Evolutionary conservation across 2,113 vertebrate genomes (phyloP), one percentile per base, ranked within the genome.

Genomic region (Pluvianellus socialis): DNA sequence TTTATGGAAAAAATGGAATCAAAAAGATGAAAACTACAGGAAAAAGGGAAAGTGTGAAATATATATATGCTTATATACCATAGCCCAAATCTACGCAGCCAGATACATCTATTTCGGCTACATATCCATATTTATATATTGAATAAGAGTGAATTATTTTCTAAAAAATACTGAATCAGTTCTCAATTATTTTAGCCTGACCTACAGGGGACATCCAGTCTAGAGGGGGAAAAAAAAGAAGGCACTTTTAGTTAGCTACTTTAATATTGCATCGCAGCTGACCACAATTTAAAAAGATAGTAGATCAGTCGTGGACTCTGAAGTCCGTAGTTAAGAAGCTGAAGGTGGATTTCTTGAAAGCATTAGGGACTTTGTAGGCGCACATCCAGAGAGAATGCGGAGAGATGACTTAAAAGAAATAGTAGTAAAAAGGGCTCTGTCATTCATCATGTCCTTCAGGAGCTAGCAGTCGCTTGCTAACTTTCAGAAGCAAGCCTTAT

Each of bases 291-390:
- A 13, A 47, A 72, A 71, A 71, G 50, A 19, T 9, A 49, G 8
- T 24, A 63, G 42, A 77, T 38, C 28, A 14, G 3, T 38, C 65
- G 67, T 63, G 30, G 8, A 55, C 53, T 77, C 30, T 45, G 35
- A 82, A 89, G 28, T 84, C 65, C 23, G 1, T 80, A 61, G 14
- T 84, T 73, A 67, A 45, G 63, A 66, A 94, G 15, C 20, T 59
- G 61, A 50, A 56, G 38, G 30, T 90, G 32, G 49, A 61, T 90
- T 84, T 91, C 77, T 67, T 71, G 30, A 81, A 93, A 86, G 20
- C 14, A 27, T 91, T 75, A 74, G 24, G 56, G 17, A 30, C 17
- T 52, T 59, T 76, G 11, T 72, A 71, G 38, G 22, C 4, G 0
- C 17, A 5, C 22, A 24, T 67, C 71, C 58, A 77, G 52, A 61